Evolutionary conservation across 2,888 invertebrate genomes (phyloP), one percentile per base, ranked within the genome.

Genomic region (Chrysolina oricalcia): DNA sequence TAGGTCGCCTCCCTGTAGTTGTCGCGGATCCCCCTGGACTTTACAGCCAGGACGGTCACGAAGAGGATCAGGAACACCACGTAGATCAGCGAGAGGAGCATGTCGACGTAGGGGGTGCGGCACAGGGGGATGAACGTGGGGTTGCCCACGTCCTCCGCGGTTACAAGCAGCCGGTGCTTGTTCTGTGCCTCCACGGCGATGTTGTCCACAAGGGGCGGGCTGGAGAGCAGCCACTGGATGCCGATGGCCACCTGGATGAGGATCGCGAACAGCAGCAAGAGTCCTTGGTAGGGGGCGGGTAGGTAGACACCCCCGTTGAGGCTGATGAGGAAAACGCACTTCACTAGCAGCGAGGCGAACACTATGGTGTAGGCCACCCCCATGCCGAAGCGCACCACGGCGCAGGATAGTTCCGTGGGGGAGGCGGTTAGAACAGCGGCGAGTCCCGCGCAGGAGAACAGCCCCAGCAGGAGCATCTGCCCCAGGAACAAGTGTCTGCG

Each of bases 1-100:
- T 97, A 98, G 46, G 96, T 95, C 63, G 97, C 95, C 89, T 98
- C 98, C 68, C 97, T 92, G 88, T 97, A 97, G 89, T 98, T 98
- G 89, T 97, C 97, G 73, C 97, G 93, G 77, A 97, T 96, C 68
- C 96, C 95, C 53, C 96, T 92, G 70, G 97, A 96, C 85, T 96
- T 93, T 79, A 97, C 92, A 70, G 97, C 95, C 83, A 97, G 90
- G 72, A 96, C 93, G 76, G 95, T 94, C 73, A 97, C 97, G 84
- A 96, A 94, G 66, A 96, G 90, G 81, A 97, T 94, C 75, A 98
- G 91, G 86, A 96, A 94, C 82, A 96, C 94, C 69, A 96, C 94
- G 89, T 98, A 94, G 85, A 95, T 92, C 80, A 97, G 90, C 40
- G 96, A 96, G 81, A 95, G 89, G 75, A 97, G 89, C 83, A 95